Conservation (phyloP, 2,888 invertebrate genomes). For the Brachypterus glaber region DNA sequence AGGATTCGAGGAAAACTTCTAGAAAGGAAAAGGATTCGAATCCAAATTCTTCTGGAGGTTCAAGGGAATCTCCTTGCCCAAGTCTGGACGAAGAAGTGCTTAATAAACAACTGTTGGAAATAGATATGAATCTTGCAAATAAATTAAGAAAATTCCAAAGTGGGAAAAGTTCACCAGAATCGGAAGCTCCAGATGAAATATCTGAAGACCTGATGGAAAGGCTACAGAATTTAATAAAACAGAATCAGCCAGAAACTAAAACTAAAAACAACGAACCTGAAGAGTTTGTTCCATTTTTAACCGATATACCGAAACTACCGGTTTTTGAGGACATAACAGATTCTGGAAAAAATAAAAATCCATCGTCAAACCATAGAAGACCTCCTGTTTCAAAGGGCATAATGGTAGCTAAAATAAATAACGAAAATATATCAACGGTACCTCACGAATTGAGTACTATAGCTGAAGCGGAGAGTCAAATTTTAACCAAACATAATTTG, state of each 20-base stretch:
- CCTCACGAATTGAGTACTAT: conserved; percentile 41
- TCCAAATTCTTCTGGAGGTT: background rate
- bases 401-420: conserved; percentile 27
- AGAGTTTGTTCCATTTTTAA: conserved; percentile 30
- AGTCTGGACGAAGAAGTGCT: conserved; percentile 26
- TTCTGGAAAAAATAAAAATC: no score
- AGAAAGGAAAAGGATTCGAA: no score
- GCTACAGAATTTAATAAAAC: background rate
- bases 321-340: conserved; percentile 23
- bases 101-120: conserved; percentile 28
- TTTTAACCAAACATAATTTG: conserved; percentile 25
- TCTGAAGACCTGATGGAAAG: conserved; percentile 1
- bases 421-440: conserved; percentile 28
- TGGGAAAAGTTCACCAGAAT: conserved; percentile 12
- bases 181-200: conserved; percentile 4
- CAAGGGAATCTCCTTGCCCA: conserved; percentile 10
- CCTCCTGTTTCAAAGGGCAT: conserved; percentile 36
- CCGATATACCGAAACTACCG: conserved; percentile 37
- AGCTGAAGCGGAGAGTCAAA: conserved; percentile 36
- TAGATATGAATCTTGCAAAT: conserved; percentile 30
- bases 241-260: conserved; percentile 8
- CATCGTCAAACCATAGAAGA: conserved; percentile 22
- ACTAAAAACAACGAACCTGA: conserved; percentile 8
- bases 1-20: conserved; percentile 15
- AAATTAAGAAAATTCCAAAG: conserved; percentile 24